These are phyloP conservation scores for Cataglyphis hispanica DNA, from an alignment of 1,140 invertebrate genomes.

Conservation along the genomic window DNA sequence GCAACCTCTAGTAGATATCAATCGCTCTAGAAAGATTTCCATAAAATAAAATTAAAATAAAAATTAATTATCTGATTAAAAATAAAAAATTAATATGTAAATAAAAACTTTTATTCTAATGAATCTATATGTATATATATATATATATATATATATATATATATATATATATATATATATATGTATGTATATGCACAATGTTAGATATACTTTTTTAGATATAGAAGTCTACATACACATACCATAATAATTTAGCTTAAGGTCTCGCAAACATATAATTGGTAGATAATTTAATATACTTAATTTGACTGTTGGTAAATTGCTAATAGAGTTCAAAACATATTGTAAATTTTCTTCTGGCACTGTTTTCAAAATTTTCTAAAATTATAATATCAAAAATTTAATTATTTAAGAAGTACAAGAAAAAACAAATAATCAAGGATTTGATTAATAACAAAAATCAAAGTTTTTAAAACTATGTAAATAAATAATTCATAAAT, in stretches of 20 bases:
- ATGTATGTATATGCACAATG: not conserved
- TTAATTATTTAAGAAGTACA: not conserved
- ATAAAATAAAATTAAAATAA: not conserved
- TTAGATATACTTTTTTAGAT: constrained; percentile 29
- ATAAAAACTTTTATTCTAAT: no score
- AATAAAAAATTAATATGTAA: constrained; percentile 63
- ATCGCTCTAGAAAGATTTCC: constrained; percentile 89
- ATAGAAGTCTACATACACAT: constrained; percentile 72
- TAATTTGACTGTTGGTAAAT: constrained; percentile 87
- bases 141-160: no score
- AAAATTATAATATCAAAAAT: constrained; percentile 50
- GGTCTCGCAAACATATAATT: constrained; percentile 89
- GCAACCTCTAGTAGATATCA: constrained; percentile 94
- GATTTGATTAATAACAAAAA: not conserved
- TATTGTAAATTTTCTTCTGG: constrained; percentile 82
- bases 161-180: no score
- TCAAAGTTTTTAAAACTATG: not conserved
- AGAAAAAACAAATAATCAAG: constrained; percentile 12
- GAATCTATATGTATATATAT: no score
- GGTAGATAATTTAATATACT: constrained; percentile 91
- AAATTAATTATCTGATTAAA: not conserved
- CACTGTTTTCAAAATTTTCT: constrained; percentile 85
- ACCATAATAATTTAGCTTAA: constrained; percentile 94
- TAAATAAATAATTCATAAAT: not conserved
- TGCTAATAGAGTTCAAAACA: constrained; percentile 73